Evolutionary conservation across 2,888 invertebrate genomes (phyloP).

Genomic region (Boloria selene): DNA sequence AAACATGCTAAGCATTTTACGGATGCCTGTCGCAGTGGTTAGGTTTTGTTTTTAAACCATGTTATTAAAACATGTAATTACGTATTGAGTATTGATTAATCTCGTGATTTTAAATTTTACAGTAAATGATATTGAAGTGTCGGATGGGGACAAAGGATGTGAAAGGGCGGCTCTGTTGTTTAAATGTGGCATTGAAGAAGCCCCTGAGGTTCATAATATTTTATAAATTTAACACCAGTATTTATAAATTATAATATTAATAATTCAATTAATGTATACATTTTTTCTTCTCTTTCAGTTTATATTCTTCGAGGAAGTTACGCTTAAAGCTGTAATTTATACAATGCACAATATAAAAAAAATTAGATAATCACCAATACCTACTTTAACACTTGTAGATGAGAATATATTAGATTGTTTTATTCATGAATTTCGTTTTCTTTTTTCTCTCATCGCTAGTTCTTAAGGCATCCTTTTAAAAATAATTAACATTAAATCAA

Average conservation of each 20-base stretch:
- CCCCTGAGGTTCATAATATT: conserved; percentile 46
- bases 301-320: conserved; percentile 14
- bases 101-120: conserved; percentile 25
- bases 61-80: background rate
- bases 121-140: conserved; percentile 54
- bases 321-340: too few species aligned
- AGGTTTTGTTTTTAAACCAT: conserved; percentile 11
- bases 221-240: background rate
- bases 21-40: conserved; percentile 66
- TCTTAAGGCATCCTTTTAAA: too few species aligned
- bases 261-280: too few species aligned
- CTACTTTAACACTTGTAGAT: too few species aligned
- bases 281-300: conserved; percentile 16
- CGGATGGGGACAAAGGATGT: conserved; percentile 58
- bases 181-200: conserved; percentile 54
- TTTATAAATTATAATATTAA: too few species aligned
- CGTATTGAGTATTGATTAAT: too few species aligned
- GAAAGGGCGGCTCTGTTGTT: conserved; percentile 61
- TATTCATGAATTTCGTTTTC: too few species aligned
- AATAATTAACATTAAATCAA: too few species aligned
- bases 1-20: conserved; percentile 60
- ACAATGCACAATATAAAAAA: background rate
- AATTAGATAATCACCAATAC: background rate
- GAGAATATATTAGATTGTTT: too few species aligned
- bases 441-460: too few species aligned